These are phyloP conservation scores for Ips nitidus DNA, from an alignment of 1,140 invertebrate genomes.

Conservation along the genomic window DNA sequence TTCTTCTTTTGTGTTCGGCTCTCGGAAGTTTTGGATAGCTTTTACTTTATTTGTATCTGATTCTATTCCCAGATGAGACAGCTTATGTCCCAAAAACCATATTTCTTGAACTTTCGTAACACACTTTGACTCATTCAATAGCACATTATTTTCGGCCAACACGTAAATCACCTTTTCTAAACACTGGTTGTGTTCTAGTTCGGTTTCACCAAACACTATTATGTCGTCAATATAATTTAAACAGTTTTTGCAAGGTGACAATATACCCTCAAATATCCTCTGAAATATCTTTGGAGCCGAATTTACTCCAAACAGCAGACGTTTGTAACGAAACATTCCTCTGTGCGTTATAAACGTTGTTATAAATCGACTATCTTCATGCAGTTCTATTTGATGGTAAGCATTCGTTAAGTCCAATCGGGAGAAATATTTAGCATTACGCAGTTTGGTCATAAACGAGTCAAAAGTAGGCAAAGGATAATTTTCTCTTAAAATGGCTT, in stretches of 20 bases:
- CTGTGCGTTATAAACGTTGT: slow-evolving; percentile 49
- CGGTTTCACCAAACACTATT: slow-evolving; percentile 26
- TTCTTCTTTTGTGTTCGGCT: slow-evolving; percentile 36
- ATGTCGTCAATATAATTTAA: slow-evolving; percentile 36
- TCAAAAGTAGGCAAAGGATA: slow-evolving; percentile 44
- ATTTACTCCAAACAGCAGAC: slow-evolving; percentile 38
- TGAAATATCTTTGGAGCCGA: slow-evolving; percentile 36
- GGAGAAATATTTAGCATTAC: slow-evolving; percentile 34
- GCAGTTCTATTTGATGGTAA: slow-evolving; percentile 45
- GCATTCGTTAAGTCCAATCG: slow-evolving; percentile 41
- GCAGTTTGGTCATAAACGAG: slow-evolving; percentile 36
- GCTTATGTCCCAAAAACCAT: slow-evolving; percentile 34
- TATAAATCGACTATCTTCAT: slow-evolving; percentile 42
- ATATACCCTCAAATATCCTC: slow-evolving; percentile 27
- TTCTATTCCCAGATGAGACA: slow-evolving; percentile 33
- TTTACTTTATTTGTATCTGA: slow-evolving; percentile 30
- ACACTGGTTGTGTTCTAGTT: slow-evolving; percentile 23
- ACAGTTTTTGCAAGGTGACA: slow-evolving; percentile 21
- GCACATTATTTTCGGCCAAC: slow-evolving; percentile 30
- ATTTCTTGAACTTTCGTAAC: slow-evolving; percentile 22
- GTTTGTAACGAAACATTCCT: slow-evolving; percentile 50
- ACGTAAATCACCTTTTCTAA: slow-evolving; percentile 24
- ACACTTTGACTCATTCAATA: slow-evolving; percentile 44
- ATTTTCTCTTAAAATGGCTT: slow-evolving; percentile 42
- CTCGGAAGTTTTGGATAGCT: slow-evolving; percentile 27